Base-by-base conservation (phyloP, 2,888 invertebrate species). In the Odontocerum albicorne region DNA sequence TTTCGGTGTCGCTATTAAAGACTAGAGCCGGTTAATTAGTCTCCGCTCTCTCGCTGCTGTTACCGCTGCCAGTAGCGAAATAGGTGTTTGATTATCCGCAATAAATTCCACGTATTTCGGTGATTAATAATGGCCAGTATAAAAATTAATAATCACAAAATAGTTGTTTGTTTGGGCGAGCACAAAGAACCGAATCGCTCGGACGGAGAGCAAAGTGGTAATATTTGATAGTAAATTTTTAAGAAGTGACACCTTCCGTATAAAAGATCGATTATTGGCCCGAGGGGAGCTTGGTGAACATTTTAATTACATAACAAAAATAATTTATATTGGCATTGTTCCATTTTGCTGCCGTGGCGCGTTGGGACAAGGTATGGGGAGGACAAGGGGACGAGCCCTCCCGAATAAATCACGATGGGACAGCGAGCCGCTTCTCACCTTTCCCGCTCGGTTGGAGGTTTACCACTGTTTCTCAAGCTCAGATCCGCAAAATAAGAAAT, bases 371-470 rank as follows among this genome's bases (percentile, higher is more conserved):
- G 27, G 27, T 27, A 10, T 4, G 27, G 6, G 4, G 27, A 7
- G 27, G 27, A 10, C 27, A 27, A 10, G 27, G 35, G 20, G 40
- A 6, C 8, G 20, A 16, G 40, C 21, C 40, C 49, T 36, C 21
- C 47, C 40, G 44, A 54, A 57, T 60, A 60, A 57, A 60, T 58
- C 54, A 58, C 50, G 17, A 16, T 40, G 10, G 21, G 3, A 7
- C 35, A 12, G n/a, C 6, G 7, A 12, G 35, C 12, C 16, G 22
- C 36, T 39, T 49, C 49, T 20, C 40, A 40, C 40, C 49, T 49
- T 33, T 20, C 21, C 17, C 40, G 31, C 19, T 12, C 40, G n/a
- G n/a, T 17, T 8, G n/a, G 31, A n/a, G n/a, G n/a, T n/a, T n/a
- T n/a, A n/a, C n/a, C n/a, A n/a, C n/a, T n/a, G n/a, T n/a, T n/a